Conservation (phyloP, 2,888 invertebrate genomes). For the Pseudococcus viburni region DNA sequence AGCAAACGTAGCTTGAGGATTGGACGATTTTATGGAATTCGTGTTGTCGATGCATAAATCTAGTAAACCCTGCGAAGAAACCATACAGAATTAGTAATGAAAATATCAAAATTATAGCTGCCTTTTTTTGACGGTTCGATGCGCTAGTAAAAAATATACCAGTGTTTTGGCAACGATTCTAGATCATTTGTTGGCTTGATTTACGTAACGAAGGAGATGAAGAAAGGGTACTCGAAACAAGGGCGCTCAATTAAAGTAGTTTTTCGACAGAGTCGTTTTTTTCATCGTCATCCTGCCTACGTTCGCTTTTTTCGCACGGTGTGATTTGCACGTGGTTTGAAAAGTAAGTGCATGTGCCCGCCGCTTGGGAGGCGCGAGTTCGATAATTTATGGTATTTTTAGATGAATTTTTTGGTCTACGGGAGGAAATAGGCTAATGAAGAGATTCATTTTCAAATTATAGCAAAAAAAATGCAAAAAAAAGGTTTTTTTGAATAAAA, state of each 20-base stretch:
- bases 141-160: not conserved
- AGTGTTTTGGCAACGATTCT: not conserved
- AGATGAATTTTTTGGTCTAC: not conserved
- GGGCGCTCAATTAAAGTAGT: conserved; percentile 9
- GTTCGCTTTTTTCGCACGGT: not conserved
- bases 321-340: not conserved
- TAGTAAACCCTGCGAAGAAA: conserved; percentile 84
- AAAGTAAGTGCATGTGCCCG: not conserved
- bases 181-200: conserved; percentile 1
- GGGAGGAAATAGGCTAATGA: not conserved
- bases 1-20: conserved; percentile 92
- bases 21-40: conserved; percentile 91
- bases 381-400: not conserved
- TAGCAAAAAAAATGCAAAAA: too few species aligned
- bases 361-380: not conserved
- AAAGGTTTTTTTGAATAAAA: too few species aligned
- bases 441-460: too few species aligned
- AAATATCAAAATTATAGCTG: too few species aligned
- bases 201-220: not conserved
- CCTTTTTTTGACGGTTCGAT: not conserved
- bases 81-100: too few species aligned
- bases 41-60: conserved; percentile 97
- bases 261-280: not conserved
- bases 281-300: not conserved
- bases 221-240: not conserved